These are phyloP conservation scores for Andrena praecox DNA, from an alignment of 2,888 invertebrate species.

Conservation along the genomic window DNA sequence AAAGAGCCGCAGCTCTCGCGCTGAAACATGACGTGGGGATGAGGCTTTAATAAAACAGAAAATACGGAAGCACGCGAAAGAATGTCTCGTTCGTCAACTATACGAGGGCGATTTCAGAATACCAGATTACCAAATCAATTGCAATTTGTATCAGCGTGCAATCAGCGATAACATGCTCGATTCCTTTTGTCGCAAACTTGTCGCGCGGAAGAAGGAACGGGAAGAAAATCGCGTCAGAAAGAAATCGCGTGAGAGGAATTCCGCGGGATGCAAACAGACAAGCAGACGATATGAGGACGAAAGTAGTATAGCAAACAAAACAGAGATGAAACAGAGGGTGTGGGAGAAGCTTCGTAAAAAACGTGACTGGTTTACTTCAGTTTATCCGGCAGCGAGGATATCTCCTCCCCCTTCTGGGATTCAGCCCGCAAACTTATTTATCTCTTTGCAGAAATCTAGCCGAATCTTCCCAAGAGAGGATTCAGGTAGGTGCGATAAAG, in stretches of 20 bases:
- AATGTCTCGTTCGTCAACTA: no score
- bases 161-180: neutral
- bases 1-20: neutral
- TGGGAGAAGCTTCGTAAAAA: conserved; percentile 45
- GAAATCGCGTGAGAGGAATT: conserved; percentile 2
- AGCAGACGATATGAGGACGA: neutral
- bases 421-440: conserved; percentile 66
- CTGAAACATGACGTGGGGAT: neutral
- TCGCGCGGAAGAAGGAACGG: neutral
- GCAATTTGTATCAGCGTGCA: neutral
- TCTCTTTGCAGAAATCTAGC: conserved; percentile 65
- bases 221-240: neutral
- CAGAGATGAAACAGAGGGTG: conserved; percentile 5
- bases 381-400: conserved; percentile 50
- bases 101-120: no score
- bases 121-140: no score
- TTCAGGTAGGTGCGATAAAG: conserved; percentile 65
- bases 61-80: neutral
- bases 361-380: conserved; percentile 63
- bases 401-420: conserved; percentile 34
- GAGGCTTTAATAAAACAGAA: neutral
- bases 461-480: conserved; percentile 63
- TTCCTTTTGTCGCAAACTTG: neutral
- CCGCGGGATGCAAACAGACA: neutral
- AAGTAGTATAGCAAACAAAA: conserved; percentile 1